Conservation (phyloP, 2,888 invertebrate species). For the Macroteleia sp. region DNA sequence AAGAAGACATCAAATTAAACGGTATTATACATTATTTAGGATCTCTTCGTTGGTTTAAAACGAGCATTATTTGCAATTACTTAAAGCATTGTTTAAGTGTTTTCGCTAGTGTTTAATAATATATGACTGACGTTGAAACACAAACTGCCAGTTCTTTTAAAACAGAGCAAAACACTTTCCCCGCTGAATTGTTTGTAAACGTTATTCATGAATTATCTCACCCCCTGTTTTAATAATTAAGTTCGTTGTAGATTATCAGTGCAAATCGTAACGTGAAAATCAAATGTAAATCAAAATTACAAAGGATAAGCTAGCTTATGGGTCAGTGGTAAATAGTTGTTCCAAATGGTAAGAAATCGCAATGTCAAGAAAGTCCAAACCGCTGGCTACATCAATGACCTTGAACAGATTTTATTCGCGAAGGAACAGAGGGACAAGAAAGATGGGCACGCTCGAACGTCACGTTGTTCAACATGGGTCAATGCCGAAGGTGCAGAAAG, state of each 20-base stretch:
- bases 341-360: too few relatives aligned
- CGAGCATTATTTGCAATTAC: too few relatives aligned
- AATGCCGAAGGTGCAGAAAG: slow-evolving; percentile 74
- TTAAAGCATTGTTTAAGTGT: too few relatives aligned
- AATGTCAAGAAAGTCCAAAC: too few relatives aligned
- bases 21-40: too few relatives aligned
- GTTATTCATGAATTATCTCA: background rate
- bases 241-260: slow-evolving; percentile 22
- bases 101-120: slow-evolving; percentile 19
- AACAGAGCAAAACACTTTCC: slow-evolving; percentile 23
- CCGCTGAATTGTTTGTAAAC: slow-evolving; percentile 21
- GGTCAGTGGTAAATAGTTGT: too few relatives aligned
- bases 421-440: slow-evolving; percentile 30
- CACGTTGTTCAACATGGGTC: slow-evolving; percentile 73
- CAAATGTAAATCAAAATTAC: slow-evolving; percentile 35
- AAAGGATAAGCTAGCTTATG: too few relatives aligned
- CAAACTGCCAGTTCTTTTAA: slow-evolving; percentile 7
- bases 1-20: too few relatives aligned
- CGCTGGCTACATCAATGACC: slow-evolving; percentile 75
- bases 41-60: too few relatives aligned
- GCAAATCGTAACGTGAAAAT: slow-evolving; percentile 30
- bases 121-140: background rate
- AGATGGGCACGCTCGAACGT: slow-evolving; percentile 65
- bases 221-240: background rate
- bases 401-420: slow-evolving; percentile 68